Percentiles rank a stretch among this genome's conserved stretches.
phyloP scores from a whole-genome alignment of 2,113 vertebrate genomes.

The Megatriorchis doriae region DNA sequence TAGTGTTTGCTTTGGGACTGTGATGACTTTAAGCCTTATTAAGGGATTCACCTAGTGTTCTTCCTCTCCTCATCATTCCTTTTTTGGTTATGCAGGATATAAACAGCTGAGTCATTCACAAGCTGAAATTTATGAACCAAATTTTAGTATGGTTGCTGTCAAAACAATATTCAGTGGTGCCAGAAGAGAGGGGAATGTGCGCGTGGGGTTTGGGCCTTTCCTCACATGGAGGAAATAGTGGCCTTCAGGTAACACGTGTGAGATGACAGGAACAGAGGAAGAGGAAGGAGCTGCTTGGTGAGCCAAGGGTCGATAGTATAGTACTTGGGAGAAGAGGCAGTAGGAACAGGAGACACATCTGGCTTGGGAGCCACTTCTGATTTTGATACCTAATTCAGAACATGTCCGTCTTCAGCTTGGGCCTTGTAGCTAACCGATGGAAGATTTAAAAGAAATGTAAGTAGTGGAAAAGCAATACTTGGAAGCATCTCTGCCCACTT shows the following conservation, averaged over 20 bases:
- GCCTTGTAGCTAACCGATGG: not conserved
- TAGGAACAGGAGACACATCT: not conserved
- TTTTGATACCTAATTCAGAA: not conserved
- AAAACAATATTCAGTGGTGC: not conserved
- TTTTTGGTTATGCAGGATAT: not conserved
- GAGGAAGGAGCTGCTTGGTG: not conserved
- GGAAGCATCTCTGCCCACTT: not conserved
- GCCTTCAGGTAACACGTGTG: not conserved
- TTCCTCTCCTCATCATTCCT: not conserved
- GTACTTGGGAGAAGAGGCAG: not conserved
- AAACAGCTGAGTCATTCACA: not conserved
- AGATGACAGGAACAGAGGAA: not conserved
- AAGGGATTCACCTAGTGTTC: not conserved
- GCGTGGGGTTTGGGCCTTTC: not conserved
- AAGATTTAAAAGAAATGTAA: not conserved
- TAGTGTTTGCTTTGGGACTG: not conserved
- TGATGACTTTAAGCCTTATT: not conserved
- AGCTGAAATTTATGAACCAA: not conserved
- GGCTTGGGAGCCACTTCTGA: not conserved
- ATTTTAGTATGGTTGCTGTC: not conserved
- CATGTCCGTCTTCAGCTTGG: not conserved
- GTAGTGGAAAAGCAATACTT: not conserved
- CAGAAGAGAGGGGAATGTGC: not conserved
- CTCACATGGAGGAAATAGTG: not conserved
- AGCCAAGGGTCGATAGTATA: not conserved